phyloP scores from a whole-genome alignment of 2,797 vertebrate genomes.

The Ictinia mississippiensis region DNA sequence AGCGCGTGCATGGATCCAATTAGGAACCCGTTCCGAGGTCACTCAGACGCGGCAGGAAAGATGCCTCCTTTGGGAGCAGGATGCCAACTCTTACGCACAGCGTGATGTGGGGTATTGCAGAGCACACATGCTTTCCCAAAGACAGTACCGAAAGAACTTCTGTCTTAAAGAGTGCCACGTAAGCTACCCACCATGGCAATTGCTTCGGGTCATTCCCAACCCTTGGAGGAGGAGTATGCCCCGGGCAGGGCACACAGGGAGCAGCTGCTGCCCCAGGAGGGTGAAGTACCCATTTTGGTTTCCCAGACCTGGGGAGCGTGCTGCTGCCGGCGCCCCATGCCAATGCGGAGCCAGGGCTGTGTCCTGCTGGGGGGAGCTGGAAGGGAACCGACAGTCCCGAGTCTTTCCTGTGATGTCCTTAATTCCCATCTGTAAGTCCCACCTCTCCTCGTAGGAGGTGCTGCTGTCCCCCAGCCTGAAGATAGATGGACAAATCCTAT shows the following conservation, averaged over 20 bases:
- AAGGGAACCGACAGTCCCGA: not conserved
- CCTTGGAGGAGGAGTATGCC: not conserved
- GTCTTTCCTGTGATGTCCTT: not conserved
- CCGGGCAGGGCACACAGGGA: not conserved
- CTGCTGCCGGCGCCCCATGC: not conserved
- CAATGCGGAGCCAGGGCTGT: fast-evolving
- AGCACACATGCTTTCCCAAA: not conserved
- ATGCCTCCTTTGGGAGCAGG: not conserved
- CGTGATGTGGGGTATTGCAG: not conserved
- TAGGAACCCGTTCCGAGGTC: not conserved
- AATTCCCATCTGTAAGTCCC: not conserved
- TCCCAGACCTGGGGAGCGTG: not conserved
- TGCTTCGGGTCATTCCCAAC: not conserved
- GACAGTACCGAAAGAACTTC: not conserved
- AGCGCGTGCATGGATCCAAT: constrained; percentile 16
- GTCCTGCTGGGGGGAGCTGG: not conserved
- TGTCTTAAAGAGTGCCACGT: not conserved
- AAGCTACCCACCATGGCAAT: not conserved
- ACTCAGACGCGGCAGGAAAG: not conserved
- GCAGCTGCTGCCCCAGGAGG: fast-evolving
- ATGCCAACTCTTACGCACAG: not conserved
- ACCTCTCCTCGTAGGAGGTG: not conserved
- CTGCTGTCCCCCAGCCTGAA: not conserved
- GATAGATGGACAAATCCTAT: not conserved
- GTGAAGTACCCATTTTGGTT: not conserved